phyloP scores from a whole-genome alignment of 2,113 vertebrate species.

The Hippocampus zosterae region DNA sequence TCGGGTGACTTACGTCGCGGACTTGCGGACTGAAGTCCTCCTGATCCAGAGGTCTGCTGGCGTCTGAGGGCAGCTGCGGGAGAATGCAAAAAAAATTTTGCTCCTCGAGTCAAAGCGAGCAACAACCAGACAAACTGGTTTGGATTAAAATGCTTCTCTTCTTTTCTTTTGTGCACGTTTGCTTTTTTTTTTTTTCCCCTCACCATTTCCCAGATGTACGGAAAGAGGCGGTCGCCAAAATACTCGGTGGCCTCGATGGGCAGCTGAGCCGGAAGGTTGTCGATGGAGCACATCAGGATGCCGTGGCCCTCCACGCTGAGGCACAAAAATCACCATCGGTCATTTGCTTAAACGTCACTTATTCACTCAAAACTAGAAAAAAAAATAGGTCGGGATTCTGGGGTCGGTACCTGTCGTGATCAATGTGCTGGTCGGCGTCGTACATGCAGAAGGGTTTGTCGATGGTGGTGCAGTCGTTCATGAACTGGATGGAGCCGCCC shows the following conservation, averaged over 20 bases:
- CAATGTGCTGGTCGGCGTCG: constrained; percentile 91
- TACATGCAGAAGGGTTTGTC: constrained; percentile 96
- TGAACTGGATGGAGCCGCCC: constrained; percentile 95
- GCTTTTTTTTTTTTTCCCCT: constrained; percentile 59
- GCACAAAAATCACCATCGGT: background rate
- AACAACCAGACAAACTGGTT: background rate
- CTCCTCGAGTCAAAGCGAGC: background rate
- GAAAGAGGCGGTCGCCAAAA: constrained; percentile 92
- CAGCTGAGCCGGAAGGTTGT: constrained; percentile 95
- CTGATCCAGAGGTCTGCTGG: constrained; percentile 80
- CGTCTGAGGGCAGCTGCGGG: constrained; percentile 85
- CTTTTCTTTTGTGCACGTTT: background rate
- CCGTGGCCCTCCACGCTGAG: constrained; percentile 89
- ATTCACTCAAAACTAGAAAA: background rate
- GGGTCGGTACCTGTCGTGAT: constrained; percentile 86
- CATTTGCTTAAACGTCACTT: background rate
- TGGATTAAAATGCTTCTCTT: background rate
- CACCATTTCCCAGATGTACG: constrained; percentile 98
- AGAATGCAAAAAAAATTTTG: constrained; percentile 6
- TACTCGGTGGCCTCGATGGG: constrained; percentile 95
- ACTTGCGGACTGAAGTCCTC: constrained; percentile 89
- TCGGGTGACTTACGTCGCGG: constrained; percentile 78
- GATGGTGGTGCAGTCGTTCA: constrained; percentile 95
- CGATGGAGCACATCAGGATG: constrained; percentile 98
- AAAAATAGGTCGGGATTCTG: too few species aligned